These are phyloP conservation scores for Seira ritae DNA, from an alignment of 2,888 invertebrate genomes.

Conservation along the genomic window DNA sequence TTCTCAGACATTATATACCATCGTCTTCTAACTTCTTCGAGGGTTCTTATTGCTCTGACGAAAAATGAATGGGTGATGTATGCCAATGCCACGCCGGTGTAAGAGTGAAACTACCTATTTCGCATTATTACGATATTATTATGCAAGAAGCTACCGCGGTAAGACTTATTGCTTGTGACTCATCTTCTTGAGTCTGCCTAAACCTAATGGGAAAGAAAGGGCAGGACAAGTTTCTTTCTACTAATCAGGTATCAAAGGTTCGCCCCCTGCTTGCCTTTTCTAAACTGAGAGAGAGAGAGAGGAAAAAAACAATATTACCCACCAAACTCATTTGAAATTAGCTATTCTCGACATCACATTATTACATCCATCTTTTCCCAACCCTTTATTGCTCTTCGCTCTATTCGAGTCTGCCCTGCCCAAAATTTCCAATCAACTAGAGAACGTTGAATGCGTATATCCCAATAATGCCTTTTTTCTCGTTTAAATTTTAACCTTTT, in stretches of 20 bases:
- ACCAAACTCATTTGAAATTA: constrained; percentile 53
- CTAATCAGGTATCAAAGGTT: constrained; percentile 57
- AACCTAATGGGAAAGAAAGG: not conserved
- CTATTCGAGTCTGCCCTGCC: constrained; percentile 35
- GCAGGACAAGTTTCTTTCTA: constrained; percentile 46
- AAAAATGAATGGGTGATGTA: constrained; percentile 30
- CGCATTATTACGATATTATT: constrained; percentile 64
- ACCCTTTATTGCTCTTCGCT: constrained; percentile 53
- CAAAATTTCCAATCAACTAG: constrained; percentile 56
- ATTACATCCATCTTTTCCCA: constrained; percentile 51
- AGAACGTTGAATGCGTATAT: not conserved
- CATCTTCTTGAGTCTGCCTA: constrained; percentile 26
- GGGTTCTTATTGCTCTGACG: not conserved
- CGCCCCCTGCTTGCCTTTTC: constrained; percentile 42
- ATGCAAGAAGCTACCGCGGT: constrained; percentile 60
- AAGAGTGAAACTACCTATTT: constrained; percentile 47
- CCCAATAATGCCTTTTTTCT: too few relatives aligned
- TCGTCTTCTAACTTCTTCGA: too few relatives aligned
- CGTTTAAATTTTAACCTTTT: not conserved
- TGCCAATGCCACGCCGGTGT: constrained; percentile 26
- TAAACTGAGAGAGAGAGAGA: constrained; percentile 33
- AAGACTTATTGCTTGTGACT: constrained; percentile 64
- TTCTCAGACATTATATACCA: not conserved
- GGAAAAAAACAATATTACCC: constrained; percentile 6
- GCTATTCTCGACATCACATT: constrained; percentile 60